A percentile compares a stretch with the other conserved stretches of the same genome.
Conservation (phyloP, 1,140 invertebrate species). For the Metopolophium dirhodum region DNA sequence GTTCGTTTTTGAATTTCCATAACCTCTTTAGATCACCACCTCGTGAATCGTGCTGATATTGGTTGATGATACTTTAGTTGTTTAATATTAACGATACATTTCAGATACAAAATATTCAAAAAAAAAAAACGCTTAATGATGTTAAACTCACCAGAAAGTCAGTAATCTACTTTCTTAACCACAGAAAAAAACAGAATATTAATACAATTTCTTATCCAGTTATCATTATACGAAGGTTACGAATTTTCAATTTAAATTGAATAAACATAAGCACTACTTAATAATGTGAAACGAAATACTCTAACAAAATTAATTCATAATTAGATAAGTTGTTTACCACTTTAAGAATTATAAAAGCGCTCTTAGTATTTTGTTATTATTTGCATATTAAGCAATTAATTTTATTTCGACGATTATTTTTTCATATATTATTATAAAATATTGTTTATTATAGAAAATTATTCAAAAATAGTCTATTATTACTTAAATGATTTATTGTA, state of each 20-base stretch:
- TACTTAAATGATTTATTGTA: background rate
- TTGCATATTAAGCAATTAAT: background rate
- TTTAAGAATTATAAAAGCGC: background rate
- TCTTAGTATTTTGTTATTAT: background rate
- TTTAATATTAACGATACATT: slow-evolving; percentile 8
- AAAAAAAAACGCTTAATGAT: background rate
- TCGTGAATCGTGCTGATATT: background rate
- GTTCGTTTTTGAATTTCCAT: background rate
- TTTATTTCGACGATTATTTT: background rate
- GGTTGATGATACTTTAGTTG: background rate
- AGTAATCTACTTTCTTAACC: background rate
- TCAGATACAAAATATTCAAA: slow-evolving; percentile 15
- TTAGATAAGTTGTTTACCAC: background rate
- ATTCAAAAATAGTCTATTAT: background rate
- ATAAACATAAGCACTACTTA: background rate
- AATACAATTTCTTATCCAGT: background rate
- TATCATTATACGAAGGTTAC: background rate
- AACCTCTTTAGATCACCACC: background rate
- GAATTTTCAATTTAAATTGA: background rate
- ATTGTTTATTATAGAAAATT: background rate
- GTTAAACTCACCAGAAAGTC: background rate
- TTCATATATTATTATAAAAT: background rate
- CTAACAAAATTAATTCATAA: background rate
- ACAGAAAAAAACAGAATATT: background rate
- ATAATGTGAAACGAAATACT: background rate